A percentile compares a stretch with the other conserved stretches of the same genome.
These are phyloP conservation scores for Lanius collurio DNA, from an alignment of 2,113 vertebrate genomes.

Conservation along the genomic window DNA sequence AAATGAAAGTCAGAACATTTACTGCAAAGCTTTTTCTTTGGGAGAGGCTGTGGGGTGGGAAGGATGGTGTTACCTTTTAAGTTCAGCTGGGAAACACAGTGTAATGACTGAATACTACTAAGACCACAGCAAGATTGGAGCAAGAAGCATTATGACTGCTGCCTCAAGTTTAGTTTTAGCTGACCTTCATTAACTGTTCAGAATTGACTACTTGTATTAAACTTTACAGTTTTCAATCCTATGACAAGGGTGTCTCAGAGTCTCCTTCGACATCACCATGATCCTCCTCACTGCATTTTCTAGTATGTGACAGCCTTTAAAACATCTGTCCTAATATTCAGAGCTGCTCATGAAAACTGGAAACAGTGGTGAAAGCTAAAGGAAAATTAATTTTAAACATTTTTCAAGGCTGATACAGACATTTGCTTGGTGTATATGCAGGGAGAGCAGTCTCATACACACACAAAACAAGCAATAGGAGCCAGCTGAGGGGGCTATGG, in stretches of 20 bases:
- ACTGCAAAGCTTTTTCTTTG: not conserved
- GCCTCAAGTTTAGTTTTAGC: not conserved
- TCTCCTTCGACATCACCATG: accelerated
- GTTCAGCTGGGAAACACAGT: not conserved
- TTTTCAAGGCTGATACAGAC: not conserved
- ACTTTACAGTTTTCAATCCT: not conserved
- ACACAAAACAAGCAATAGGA: not conserved
- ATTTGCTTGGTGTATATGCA: accelerated
- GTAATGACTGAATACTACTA: not conserved
- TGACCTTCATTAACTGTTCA: not conserved
- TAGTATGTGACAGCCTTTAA: not conserved
- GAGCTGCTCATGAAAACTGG: not conserved
- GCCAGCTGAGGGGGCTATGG: not conserved
- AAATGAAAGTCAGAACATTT: not conserved
- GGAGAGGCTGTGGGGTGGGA: not conserved
- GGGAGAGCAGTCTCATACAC: not conserved
- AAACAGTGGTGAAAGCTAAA: not conserved
- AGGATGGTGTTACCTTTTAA: not conserved
- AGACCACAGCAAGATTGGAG: not conserved
- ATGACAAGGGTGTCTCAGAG: not conserved
- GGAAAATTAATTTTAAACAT: not conserved
- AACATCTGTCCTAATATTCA: not conserved
- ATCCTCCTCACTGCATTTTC: not conserved
- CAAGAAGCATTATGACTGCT: not conserved
- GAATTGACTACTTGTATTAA: not conserved